Base-by-base conservation (phyloP, 2,797 vertebrate species). In the Gephyroberyx darwinii region DNA sequence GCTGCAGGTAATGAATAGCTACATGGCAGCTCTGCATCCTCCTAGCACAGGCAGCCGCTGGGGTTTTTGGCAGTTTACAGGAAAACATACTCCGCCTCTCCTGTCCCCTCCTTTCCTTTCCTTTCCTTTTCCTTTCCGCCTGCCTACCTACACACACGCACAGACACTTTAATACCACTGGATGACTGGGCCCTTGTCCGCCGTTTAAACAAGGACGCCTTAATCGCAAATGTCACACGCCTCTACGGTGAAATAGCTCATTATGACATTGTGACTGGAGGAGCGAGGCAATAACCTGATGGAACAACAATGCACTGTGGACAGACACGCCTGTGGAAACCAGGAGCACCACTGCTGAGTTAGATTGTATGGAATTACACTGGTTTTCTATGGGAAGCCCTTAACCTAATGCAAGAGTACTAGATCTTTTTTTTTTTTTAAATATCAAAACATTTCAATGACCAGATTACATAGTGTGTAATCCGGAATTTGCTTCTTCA, bases 1-100 rank as follows among this genome's bases (percentile, higher is more conserved):
- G 72, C 60, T 78, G 45, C 45, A 72, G 54, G 64, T 78, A 73
- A 72, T 60, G 61, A 82, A 50, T 53, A 54, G 62, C 64, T 37
- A 37, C 14, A 65, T 31, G 5, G 30, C 37, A 43, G 54, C 43
- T n/a, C 31, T 20, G 22, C 22, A 50, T 41, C 1, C 10, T 52
- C 74, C 26, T 39, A 35, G 52, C 20, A 35, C n/a, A 71, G 59
- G 77, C 9, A 6, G 43, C 31, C 35, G 4, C 48, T 39, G 43
- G 19, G 19, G 6, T 12, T 39, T 31, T 53, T 69, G 64, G 58
- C 61, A 62, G 80, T 22, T 30, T 64, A 57, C 17, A 62, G 57
- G 47, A 78, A 75, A 82, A 74, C 47, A 76, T 54, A 61, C 56
- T 1, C 8, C 31, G 69, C 66, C 26, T 70, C 64, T 43, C 80